Percentiles rank a stretch among this genome's conserved stretches.
Evolutionary conservation across 2,113 vertebrate species (phyloP).

Genomic region (Pristiophorus japonicus): DNA sequence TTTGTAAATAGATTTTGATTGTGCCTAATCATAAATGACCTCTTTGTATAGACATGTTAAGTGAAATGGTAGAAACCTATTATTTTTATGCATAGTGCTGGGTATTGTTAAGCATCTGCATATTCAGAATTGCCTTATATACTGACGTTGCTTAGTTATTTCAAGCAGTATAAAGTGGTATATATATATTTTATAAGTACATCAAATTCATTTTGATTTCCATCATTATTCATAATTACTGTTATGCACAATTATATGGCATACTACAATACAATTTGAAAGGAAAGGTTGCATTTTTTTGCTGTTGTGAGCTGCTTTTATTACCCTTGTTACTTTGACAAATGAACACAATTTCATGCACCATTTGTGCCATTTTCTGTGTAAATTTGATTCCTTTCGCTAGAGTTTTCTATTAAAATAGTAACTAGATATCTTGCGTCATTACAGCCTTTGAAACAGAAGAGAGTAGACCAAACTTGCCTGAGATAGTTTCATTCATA

Average conservation of each 20-base stretch:
- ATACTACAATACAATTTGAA: background rate
- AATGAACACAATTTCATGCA: slow-evolving; percentile 35
- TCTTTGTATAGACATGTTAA: background rate
- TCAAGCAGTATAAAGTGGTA: background rate
- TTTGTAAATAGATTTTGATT: background rate
- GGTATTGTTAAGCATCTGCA: background rate
- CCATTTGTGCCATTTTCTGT: slow-evolving; percentile 10
- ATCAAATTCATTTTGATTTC: background rate
- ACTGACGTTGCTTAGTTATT: background rate
- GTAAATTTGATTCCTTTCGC: slow-evolving; percentile 22
- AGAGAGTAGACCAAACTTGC: background rate
- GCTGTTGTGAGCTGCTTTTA: slow-evolving; percentile 12
- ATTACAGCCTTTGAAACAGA: background rate
- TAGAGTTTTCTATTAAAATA: background rate
- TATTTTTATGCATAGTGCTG: background rate
- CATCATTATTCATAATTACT: slow-evolving; percentile 1
- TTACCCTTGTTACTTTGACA: slow-evolving; percentile 36
- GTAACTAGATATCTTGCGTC: slow-evolving; percentile 10
- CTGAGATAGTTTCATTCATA: background rate
- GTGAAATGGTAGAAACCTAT: background rate
- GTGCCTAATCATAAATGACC: background rate
- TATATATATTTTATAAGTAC: background rate
- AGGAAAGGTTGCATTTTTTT: background rate
- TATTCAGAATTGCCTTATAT: background rate
- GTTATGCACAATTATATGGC: background rate